A percentile compares a stretch with the other conserved stretches of the same genome.
These are phyloP conservation scores for Drosophila truncata DNA, from an alignment of 1,140 invertebrate genomes.

Conservation along the genomic window DNA sequence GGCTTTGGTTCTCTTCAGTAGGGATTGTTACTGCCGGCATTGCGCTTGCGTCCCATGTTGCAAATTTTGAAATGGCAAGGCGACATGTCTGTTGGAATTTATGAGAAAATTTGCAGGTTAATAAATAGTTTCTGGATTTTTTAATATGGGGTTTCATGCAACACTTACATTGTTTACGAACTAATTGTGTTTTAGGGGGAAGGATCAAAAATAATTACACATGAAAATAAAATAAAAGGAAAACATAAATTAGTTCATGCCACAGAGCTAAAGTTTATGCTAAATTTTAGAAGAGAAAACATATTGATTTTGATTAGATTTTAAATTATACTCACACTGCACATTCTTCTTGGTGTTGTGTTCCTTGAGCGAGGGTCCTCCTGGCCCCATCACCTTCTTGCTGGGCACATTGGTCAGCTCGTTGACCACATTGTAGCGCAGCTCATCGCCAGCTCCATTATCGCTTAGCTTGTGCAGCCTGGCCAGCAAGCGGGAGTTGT, in stretches of 20 bases:
- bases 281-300: background rate
- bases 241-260: constrained; percentile 50
- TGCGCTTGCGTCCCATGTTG: constrained; percentile 81
- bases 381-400: constrained; percentile 56
- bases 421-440: constrained; percentile 45
- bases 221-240: constrained; percentile 39
- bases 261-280: background rate
- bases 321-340: constrained; percentile 67
- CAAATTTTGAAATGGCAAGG: constrained; percentile 83
- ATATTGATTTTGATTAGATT: background rate
- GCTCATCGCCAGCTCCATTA: constrained; percentile 31
- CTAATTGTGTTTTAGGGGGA: constrained; percentile 37
- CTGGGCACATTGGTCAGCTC: constrained; percentile 46
- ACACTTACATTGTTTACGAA: constrained; percentile 84
- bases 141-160: constrained; percentile 44
- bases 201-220: constrained; percentile 26
- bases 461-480: constrained; percentile 62
- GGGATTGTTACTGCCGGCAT: constrained; percentile 54
- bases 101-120: background rate
- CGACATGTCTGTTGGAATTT: constrained; percentile 68
- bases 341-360: constrained; percentile 81
- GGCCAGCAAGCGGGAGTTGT: constrained; percentile 50
- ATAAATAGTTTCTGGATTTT: background rate
- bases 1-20: constrained; percentile 23
- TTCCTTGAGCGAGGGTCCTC: constrained; percentile 44